A percentile compares a stretch with the other conserved stretches of the same genome.
These are phyloP conservation scores for Ctenopoma kingsleyae DNA, from an alignment of 2,797 vertebrate genomes.

Conservation along the genomic window DNA sequence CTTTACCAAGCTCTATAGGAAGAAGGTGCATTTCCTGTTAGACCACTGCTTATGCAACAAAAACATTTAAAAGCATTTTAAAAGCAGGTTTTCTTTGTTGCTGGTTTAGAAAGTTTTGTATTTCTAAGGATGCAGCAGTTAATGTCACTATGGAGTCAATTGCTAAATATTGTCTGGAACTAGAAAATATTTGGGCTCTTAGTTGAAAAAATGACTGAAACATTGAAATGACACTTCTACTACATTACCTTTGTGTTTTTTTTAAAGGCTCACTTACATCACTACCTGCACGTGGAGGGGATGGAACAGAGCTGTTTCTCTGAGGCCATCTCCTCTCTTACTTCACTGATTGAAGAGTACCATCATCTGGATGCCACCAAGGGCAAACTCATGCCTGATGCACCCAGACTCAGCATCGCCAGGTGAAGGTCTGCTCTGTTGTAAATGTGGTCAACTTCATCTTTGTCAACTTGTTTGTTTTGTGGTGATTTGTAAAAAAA, in stretches of 20 bases:
- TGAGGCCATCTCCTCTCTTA: slow-evolving; percentile 89
- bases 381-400: slow-evolving; percentile 70
- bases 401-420: slow-evolving; percentile 87
- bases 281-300: slow-evolving; percentile 93
- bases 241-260: too few species aligned
- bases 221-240: too few species aligned
- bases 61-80: not conserved
- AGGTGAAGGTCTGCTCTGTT: slow-evolving; percentile 57
- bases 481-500: not conserved
- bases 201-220: not conserved
- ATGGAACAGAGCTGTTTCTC: slow-evolving; percentile 92
- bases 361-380: slow-evolving; percentile 86
- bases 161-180: too few species aligned
- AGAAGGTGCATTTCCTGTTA: slow-evolving; percentile 84
- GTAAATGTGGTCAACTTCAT: not conserved
- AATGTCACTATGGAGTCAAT: too few species aligned
- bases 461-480: not conserved
- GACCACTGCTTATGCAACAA: not conserved
- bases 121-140: too few species aligned
- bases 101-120: too few species aligned
- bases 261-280: slow-evolving; percentile 93
- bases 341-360: slow-evolving; percentile 92
- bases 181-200: too few species aligned
- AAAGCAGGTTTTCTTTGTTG: too few species aligned
- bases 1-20: slow-evolving; percentile 93